Conservation (phyloP, 2,888 invertebrate species). For the Aleiodes alternator region DNA sequence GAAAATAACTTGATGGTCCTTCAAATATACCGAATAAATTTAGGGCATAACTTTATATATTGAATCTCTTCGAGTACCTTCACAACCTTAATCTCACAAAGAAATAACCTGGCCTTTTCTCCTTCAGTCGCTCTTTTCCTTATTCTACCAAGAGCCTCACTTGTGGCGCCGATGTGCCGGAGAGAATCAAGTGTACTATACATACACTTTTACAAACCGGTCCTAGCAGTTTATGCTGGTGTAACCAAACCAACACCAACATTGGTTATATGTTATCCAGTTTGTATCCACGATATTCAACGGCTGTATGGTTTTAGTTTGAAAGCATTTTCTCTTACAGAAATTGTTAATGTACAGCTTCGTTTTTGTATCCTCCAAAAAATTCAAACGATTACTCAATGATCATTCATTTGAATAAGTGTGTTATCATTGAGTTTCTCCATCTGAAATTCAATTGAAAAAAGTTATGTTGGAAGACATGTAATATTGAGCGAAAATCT, state of each 20-base stretch:
- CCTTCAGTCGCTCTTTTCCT: not conserved
- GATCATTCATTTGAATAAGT: not conserved
- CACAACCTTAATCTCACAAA: conserved; percentile 15
- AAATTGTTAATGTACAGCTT: not conserved
- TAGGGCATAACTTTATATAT: too few species aligned
- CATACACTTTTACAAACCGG: conserved; percentile 45
- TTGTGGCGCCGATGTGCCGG: conserved; percentile 49
- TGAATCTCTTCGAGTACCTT: conserved; percentile 2
- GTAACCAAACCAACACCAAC: conserved; percentile 22
- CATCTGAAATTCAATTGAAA: not conserved
- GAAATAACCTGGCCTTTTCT: conserved; percentile 10
- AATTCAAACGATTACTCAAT: not conserved
- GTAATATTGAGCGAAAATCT: too few species aligned
- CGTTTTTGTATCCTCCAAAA: not conserved
- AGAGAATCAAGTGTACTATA: conserved; percentile 28
- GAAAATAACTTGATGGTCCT: too few species aligned
- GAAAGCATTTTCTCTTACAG: conserved; percentile 25
- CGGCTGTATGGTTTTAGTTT: conserved; percentile 1
- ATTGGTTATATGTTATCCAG: conserved; percentile 11
- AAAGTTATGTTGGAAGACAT: not conserved
- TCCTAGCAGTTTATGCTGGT: conserved; percentile 32
- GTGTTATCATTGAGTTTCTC: not conserved
- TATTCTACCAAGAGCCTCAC: conserved; percentile 6
- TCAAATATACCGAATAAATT: too few species aligned
- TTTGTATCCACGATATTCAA: conserved; percentile 6